Base-by-base conservation (phyloP, 1,140 invertebrate genomes). In the Mercenaria mercenaria region DNA sequence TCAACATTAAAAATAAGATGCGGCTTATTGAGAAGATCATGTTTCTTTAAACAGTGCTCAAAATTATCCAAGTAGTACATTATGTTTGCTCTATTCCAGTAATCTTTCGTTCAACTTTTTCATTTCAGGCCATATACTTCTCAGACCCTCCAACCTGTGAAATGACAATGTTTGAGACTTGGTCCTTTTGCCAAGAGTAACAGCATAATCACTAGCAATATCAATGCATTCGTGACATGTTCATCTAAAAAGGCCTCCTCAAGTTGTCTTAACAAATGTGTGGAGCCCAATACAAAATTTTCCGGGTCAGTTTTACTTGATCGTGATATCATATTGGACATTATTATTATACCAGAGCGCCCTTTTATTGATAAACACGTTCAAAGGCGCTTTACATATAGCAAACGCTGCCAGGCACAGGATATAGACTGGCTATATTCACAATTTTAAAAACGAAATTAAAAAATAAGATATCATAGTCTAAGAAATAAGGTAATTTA, bases 1-100 rank as follows among this genome's bases (percentile, higher is more conserved):
- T 96, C 96, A 81, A 96, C 92, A 89, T 96, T 96, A 80, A 91
- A 96, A 50, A 96, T 94, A n/a, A 76, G 76, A 82, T 96, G 82
- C 59, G 94, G 93, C 50, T 86, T 69, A 80, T 93, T 39, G 26
- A 34, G 69, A 43, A 96, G 50, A 61, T 93, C 37, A 41, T 76
- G 59, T 39, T 90, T 90, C 10, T 39, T 43, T 32, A 84, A 13
- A 43, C 59, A 50, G 11, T 82, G 1, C 37, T 72, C 77, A 6
- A 89, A 41, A 11, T 89, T 34, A 20, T 79, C 39, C 56, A 69
- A 81, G 52, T 88, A 81, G 11, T 11, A 18, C 15, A 23, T 82
- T 23, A 81, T n/a, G 59, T 15, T 26, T 3, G 0, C 23, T 56
- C 34, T 50, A 29, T 18, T 26, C 34, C 20, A 88, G 2, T 32